phyloP scores from a whole-genome alignment of 2,113 vertebrate species.

The Brienomyrus brachyistius region DNA sequence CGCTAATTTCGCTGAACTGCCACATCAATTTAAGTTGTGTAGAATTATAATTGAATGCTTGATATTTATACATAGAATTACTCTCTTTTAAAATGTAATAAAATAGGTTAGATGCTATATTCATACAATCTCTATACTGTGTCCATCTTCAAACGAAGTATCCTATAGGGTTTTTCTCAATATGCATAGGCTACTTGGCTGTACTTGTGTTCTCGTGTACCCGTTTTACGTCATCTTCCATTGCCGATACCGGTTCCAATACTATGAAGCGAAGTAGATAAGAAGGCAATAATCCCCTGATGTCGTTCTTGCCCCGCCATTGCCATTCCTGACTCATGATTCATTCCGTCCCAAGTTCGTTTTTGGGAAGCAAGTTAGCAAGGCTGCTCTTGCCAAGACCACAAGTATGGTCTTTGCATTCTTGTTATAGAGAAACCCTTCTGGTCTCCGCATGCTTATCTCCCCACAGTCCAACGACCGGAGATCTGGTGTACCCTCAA shows the following conservation, averaged over 20 bases:
- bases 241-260: background rate
- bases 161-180: background rate
- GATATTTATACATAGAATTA: conserved; percentile 16
- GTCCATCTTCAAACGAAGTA: background rate
- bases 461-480: background rate
- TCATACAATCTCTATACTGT: background rate
- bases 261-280: background rate
- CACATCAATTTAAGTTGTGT: conserved; percentile 23
- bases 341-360: background rate
- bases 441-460: background rate
- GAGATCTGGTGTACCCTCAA: background rate
- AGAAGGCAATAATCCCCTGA: background rate
- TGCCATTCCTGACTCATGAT: background rate
- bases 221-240: background rate
- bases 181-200: background rate
- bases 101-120: background rate
- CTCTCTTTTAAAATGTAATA: conserved; percentile 5
- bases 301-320: background rate
- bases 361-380: background rate
- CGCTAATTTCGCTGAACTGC: conserved; percentile 19
- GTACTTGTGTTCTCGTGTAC: background rate
- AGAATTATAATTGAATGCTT: conserved; percentile 16
- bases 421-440: background rate
- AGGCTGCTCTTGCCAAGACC: background rate
- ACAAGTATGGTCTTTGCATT: background rate